Conservation (phyloP, 2,888 invertebrate species). For the Parascotia fuliginaria region DNA sequence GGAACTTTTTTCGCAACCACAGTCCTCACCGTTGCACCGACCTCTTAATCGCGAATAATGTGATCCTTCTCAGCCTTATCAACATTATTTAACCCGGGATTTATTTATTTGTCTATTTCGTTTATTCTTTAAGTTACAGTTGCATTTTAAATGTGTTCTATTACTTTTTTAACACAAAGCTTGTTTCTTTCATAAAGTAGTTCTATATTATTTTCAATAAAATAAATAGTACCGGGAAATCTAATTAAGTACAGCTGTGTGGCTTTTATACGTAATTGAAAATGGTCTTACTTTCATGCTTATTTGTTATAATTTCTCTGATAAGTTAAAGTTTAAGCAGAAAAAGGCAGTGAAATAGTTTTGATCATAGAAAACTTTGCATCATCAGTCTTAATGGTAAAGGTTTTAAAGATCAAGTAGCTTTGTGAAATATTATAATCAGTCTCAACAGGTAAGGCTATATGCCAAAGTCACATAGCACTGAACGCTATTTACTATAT, state of each 20-base stretch:
- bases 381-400: not conserved
- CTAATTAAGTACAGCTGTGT: too few species aligned
- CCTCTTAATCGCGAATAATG: slow-evolving; percentile 8
- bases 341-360: not conserved
- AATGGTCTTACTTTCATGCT: not conserved
- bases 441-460: not conserved
- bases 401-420: not conserved
- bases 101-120: not conserved
- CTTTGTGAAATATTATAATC: not conserved
- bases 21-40: slow-evolving; percentile 2
- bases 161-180: too few species aligned
- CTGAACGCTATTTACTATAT: too few species aligned
- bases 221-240: too few species aligned
- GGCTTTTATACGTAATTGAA: not conserved
- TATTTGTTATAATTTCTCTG: not conserved
- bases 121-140: not conserved
- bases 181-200: too few species aligned
- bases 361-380: not conserved
- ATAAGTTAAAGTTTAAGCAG: not conserved
- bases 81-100: slow-evolving; percentile 1
- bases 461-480: not conserved
- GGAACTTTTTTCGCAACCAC: not conserved
- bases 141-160: too few species aligned
- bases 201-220: too few species aligned
- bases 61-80: slow-evolving; percentile 4